These are phyloP conservation scores for Xanthia togata DNA, from an alignment of 2,888 invertebrate genomes.

Conservation along the genomic window DNA sequence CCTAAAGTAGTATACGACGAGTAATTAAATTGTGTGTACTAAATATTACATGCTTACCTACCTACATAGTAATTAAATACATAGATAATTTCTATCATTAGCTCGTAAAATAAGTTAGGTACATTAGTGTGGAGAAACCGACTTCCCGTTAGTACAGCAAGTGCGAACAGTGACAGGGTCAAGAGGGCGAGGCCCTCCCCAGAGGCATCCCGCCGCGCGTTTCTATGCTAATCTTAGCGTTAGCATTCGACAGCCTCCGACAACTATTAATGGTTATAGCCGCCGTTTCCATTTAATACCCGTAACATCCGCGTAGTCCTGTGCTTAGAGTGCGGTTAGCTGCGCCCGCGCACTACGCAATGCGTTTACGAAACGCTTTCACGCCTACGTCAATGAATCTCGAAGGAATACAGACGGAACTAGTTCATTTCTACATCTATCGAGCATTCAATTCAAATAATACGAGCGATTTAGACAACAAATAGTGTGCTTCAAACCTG, in stretches of 20 bases:
- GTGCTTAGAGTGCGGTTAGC: constrained; percentile 70
- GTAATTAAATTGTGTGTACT: constrained; percentile 47
- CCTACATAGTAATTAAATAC: constrained; percentile 71
- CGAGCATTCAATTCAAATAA: constrained; percentile 90
- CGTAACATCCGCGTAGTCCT: constrained; percentile 78
- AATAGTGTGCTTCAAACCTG: constrained; percentile 86
- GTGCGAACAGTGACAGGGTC: constrained; percentile 88
- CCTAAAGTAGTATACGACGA: constrained; percentile 8
- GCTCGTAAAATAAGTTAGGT: constrained; percentile 71
- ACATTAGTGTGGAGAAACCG: constrained; percentile 80
- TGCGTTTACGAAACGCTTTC: constrained; percentile 84
- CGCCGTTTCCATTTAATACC: constrained; percentile 83
- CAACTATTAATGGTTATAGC: constrained; percentile 88
- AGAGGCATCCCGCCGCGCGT: constrained; percentile 84
- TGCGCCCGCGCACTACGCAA: constrained; percentile 83
- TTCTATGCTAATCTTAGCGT: constrained; percentile 88
- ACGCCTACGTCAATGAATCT: constrained; percentile 84
- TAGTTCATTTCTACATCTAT: constrained; percentile 89
- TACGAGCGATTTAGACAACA: constrained; percentile 89
- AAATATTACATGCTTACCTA: constrained; percentile 51
- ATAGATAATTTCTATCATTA: constrained; percentile 74
- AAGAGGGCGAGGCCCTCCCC: constrained; percentile 86
- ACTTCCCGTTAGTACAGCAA: constrained; percentile 87
- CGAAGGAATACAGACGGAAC: constrained; percentile 83
- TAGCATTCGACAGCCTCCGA: constrained; percentile 85